Percentiles rank a stretch among this genome's conserved stretches.
Evolutionary conservation across 2,797 vertebrate species (phyloP).

Genomic region (Hyperoplus lanceolatus): DNA sequence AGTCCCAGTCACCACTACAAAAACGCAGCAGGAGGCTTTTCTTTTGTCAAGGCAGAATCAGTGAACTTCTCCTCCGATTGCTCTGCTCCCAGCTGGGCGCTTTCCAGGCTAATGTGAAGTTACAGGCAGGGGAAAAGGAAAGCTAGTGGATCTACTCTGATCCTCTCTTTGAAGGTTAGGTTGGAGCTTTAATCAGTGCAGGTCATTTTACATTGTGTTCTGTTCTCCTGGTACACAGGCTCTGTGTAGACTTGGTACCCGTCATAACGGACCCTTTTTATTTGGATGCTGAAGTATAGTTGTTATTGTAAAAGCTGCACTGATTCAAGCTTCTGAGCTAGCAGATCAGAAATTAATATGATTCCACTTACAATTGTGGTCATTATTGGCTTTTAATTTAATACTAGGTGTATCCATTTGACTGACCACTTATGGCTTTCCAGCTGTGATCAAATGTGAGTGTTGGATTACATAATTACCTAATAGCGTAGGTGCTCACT

Average conservation of each 20-base stretch:
- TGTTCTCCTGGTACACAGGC: conserved; percentile 12
- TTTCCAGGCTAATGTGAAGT: conserved; percentile 61
- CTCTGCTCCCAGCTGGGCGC: conserved; percentile 29
- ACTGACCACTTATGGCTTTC: neutral
- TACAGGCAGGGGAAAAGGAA: conserved; percentile 41
- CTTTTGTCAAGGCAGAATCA: conserved; percentile 54
- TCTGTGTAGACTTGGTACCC: conserved; percentile 2
- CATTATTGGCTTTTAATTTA: conserved; percentile 1
- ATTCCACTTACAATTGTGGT: conserved; percentile 3
- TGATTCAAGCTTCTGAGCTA: neutral
- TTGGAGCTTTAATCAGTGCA: neutral
- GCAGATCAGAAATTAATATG: conserved; percentile 10
- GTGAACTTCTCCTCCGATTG: conserved; percentile 65
- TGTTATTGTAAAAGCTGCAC: neutral
- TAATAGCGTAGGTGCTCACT: neutral
- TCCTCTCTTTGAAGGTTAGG: conserved; percentile 4
- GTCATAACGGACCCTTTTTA: neutral
- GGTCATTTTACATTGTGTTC: conserved; percentile 34
- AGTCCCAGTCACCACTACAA: conserved; percentile 32
- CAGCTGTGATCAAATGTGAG: neutral
- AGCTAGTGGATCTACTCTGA: conserved; percentile 45
- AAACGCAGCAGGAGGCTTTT: conserved; percentile 34
- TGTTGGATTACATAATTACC: conserved; percentile 1
- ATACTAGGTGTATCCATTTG: neutral
- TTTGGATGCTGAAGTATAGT: conserved; percentile 2